Evolutionary conservation across 2,888 invertebrate species (phyloP).

Genomic region (Leptinotarsa juncta): DNA sequence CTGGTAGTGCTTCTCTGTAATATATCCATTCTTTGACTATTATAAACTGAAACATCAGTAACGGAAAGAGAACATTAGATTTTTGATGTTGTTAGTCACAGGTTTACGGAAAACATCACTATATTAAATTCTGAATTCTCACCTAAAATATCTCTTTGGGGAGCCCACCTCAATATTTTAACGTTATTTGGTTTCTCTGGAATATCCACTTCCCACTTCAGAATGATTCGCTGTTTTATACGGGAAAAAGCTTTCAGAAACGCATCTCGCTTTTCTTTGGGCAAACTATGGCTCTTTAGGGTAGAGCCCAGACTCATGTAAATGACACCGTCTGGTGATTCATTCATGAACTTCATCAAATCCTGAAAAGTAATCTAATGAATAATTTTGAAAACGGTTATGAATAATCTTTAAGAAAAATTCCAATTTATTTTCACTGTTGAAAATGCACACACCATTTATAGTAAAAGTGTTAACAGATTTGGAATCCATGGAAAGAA

Average conservation of each 20-base stretch:
- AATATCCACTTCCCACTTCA: constrained; percentile 81
- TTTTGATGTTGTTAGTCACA: background rate
- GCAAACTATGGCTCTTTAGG: constrained; percentile 75
- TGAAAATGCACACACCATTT: no score
- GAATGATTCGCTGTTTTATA: constrained; percentile 77
- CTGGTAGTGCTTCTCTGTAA: no score
- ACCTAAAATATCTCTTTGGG: constrained; percentile 85
- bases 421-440: no score
- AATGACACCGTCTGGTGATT: constrained; percentile 75
- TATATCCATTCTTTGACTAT: no score
- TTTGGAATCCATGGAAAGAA: no score
- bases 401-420: no score
- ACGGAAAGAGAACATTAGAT: no score
- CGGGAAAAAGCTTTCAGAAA: constrained; percentile 73
- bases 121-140: constrained; percentile 62
- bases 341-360: constrained; percentile 74
- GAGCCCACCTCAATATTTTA: constrained; percentile 75
- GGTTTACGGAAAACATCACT: background rate
- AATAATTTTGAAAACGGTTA: background rate
- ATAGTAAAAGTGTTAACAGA: no score
- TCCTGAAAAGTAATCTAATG: constrained; percentile 64
- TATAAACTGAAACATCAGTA: no score
- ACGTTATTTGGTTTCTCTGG: constrained; percentile 73
- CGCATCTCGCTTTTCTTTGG: constrained; percentile 69
- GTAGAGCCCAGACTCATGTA: constrained; percentile 84